phyloP scores from a whole-genome alignment of 2,797 vertebrate species.

The Astyanax mexicanus region DNA sequence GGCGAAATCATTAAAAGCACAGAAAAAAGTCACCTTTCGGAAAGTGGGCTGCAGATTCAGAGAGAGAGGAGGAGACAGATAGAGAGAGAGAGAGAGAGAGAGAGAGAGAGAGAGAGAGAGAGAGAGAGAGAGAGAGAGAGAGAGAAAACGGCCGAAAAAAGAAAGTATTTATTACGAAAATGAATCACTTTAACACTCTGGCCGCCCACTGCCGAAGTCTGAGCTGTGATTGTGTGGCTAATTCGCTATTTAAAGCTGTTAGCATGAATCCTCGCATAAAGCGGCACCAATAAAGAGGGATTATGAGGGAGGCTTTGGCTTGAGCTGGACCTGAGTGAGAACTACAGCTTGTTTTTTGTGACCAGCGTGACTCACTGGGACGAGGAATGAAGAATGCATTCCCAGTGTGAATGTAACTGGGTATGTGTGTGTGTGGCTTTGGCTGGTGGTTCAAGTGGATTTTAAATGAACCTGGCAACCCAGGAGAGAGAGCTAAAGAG shows the following conservation, averaged over 20 bases:
- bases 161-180: slow-evolving; percentile 59
- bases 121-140: neutral
- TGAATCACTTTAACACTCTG: slow-evolving; percentile 64
- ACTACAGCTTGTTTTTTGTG: slow-evolving; percentile 22
- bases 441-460: neutral
- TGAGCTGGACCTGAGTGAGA: slow-evolving; percentile 35
- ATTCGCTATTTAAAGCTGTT: slow-evolving; percentile 57
- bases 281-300: slow-evolving; percentile 45
- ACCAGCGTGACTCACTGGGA: slow-evolving; percentile 22
- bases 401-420: neutral
- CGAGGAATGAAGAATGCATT: slow-evolving; percentile 14
- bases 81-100: neutral
- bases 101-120: neutral
- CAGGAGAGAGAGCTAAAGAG: neutral
- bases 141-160: slow-evolving; percentile 3
- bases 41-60: neutral
- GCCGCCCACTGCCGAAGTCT: slow-evolving; percentile 58
- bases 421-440: neutral
- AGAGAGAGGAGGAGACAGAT: too few relatives aligned
- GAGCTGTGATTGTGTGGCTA: slow-evolving; percentile 50
- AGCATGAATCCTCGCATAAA: slow-evolving; percentile 43
- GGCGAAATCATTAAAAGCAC: neutral
- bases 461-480: neutral
- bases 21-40: neutral
- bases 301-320: slow-evolving; percentile 39